phyloP scores from a whole-genome alignment of 2,888 invertebrate genomes.

The Tolmerus cingulatus region DNA sequence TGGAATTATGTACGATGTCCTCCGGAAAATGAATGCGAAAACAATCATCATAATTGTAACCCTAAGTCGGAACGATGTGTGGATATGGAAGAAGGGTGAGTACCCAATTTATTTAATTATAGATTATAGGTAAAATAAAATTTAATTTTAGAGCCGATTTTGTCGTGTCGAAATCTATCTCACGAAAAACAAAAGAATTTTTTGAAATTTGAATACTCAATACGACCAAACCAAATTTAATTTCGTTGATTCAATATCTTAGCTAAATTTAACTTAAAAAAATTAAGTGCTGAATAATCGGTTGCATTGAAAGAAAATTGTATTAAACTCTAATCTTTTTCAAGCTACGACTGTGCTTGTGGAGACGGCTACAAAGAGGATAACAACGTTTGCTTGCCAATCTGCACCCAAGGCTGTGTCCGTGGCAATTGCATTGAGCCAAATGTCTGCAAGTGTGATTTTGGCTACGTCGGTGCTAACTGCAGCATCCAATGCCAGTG shows the following conservation, averaged over 20 bases:
- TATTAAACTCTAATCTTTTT: background rate
- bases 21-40: constrained; percentile 90
- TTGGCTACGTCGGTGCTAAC: constrained; percentile 93
- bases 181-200: too few species aligned
- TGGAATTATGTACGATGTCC: constrained; percentile 94
- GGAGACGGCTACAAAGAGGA: constrained; percentile 75
- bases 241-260: too few species aligned
- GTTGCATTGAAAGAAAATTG: too few species aligned
- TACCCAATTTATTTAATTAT: background rate
- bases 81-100: constrained; percentile 68
- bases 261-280: too few species aligned
- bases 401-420: constrained; percentile 85
- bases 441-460: constrained; percentile 86
- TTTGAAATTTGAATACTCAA: too few species aligned
- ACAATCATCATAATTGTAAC: constrained; percentile 91
- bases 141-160: background rate
- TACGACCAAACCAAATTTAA: too few species aligned
- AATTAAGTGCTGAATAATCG: too few species aligned
- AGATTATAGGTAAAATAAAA: too few species aligned
- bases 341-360: constrained; percentile 80
- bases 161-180: too few species aligned
- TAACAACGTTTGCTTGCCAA: constrained; percentile 76
- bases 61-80: constrained; percentile 86
- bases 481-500: constrained; percentile 94
- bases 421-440: constrained; percentile 85